These are phyloP conservation scores for Mycalesis mineus DNA, from an alignment of 2,888 invertebrate species.

Conservation along the genomic window DNA sequence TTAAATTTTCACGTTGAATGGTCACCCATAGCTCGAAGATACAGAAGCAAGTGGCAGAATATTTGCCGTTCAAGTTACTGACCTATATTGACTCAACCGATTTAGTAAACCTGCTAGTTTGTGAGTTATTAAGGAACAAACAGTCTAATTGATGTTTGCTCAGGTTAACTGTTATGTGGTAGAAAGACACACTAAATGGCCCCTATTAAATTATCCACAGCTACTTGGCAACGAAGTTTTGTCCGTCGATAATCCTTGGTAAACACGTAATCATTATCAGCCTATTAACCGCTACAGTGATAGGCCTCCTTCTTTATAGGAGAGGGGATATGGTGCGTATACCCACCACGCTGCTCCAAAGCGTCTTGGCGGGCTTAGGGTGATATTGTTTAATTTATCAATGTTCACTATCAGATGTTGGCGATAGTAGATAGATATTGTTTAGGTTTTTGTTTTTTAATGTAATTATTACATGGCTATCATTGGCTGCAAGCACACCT, in stretches of 20 bases:
- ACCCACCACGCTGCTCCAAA: too few relatives aligned
- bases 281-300: too few relatives aligned
- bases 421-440: too few relatives aligned
- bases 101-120: conserved; percentile 51
- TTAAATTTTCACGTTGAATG: conserved; percentile 19
- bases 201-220: conserved; percentile 6
- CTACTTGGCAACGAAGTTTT: not conserved
- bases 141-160: conserved; percentile 60
- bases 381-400: too few relatives aligned
- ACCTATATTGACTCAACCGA: conserved; percentile 65
- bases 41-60: conserved; percentile 36
- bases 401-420: too few relatives aligned
- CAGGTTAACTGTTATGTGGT: conserved; percentile 34
- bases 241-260: not conserved
- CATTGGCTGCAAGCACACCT: too few relatives aligned
- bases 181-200: conserved; percentile 27
- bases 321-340: too few relatives aligned
- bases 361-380: too few relatives aligned
- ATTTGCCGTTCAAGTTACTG: conserved; percentile 61
- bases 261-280: too few relatives aligned
- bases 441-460: too few relatives aligned
- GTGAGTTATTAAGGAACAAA: conserved; percentile 58
- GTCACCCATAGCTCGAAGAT: conserved; percentile 44
- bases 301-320: too few relatives aligned
- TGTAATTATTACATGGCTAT: too few relatives aligned